Percentiles rank a stretch among this genome's conserved stretches.
These are phyloP conservation scores for Benthosema pterotum DNA, from an alignment of 2,797 vertebrate genomes.

Conservation along the genomic window DNA sequence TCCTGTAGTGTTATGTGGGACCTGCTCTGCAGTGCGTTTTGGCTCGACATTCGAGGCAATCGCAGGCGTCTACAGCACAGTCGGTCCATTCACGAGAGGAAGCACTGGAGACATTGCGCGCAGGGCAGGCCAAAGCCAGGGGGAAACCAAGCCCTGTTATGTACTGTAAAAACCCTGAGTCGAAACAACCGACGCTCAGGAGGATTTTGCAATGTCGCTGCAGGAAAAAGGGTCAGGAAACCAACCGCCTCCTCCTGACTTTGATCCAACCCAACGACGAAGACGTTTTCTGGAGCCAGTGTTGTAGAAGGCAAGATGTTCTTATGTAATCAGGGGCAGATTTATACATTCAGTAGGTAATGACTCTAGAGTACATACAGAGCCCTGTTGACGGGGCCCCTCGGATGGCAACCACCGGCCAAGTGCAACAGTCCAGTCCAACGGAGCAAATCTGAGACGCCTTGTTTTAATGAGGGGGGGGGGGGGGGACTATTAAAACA, in stretches of 20 bases:
- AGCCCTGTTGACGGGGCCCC: conserved; percentile 1
- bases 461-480: conserved; percentile 21
- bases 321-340: conserved; percentile 47
- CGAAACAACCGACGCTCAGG: too few species aligned
- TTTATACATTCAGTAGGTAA: conserved; percentile 36
- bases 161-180: too few species aligned
- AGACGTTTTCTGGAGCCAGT: conserved; percentile 22
- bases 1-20: conserved; percentile 14
- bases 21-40: conserved; percentile 19
- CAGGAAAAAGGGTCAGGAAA: conserved; percentile 45
- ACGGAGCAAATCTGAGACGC: conserved; percentile 21
- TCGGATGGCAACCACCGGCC: conserved; percentile 25
- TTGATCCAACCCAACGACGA: conserved; percentile 32
- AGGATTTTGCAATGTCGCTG: too few species aligned
- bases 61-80: not conserved
- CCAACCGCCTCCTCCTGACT: conserved; percentile 52
- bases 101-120: conserved; percentile 40
- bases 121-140: too few species aligned
- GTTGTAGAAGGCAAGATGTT: conserved; percentile 34
- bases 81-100: conserved; percentile 33
- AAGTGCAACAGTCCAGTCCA: conserved; percentile 37
- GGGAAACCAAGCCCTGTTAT: conserved; percentile 44
- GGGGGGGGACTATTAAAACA: conserved; percentile 14
- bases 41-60: not conserved
- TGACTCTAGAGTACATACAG: conserved; percentile 12